These are phyloP conservation scores for Phyllotis vaccarum DNA, from an alignment of 2,797 vertebrate genomes.

Conservation along the genomic window DNA sequence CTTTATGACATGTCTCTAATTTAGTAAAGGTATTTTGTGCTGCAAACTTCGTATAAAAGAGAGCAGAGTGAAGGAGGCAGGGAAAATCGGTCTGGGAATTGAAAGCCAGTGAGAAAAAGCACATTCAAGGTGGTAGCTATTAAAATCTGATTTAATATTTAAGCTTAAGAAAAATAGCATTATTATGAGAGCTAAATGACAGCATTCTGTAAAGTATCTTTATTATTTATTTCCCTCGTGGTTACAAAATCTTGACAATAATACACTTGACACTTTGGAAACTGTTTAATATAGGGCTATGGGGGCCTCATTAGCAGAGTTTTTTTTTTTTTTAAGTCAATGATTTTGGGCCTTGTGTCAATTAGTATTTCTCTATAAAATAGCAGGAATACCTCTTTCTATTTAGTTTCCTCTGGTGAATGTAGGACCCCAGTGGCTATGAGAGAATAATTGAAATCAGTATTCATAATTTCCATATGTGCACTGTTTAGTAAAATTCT, in stretches of 20 bases:
- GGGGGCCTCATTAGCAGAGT: conserved; percentile 86
- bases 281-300: conserved; percentile 84
- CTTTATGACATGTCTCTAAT: not conserved
- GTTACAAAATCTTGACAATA: conserved; percentile 79
- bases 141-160: conserved; percentile 68
- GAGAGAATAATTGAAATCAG: conserved; percentile 86
- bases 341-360: conserved; percentile 85
- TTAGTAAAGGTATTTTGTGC: not conserved
- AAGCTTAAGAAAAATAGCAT: conserved; percentile 68
- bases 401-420: conserved; percentile 70
- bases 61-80: not conserved
- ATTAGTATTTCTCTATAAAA: conserved; percentile 76
- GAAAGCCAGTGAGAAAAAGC: not conserved
- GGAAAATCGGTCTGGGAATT: not conserved
- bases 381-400: conserved; percentile 38
- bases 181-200: conserved; percentile 82
- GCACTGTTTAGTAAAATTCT: conserved; percentile 81
- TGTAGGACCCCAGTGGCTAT: conserved; percentile 80
- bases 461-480: conserved; percentile 85
- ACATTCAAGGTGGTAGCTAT: conserved; percentile 20
- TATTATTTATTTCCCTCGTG: conserved; percentile 82
- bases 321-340: conserved; percentile 81
- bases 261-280: conserved; percentile 82
- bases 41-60: not conserved
- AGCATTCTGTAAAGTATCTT: conserved; percentile 81